A percentile compares a stretch with the other conserved stretches of the same genome.
These are phyloP conservation scores for Sparus aurata DNA, from an alignment of 2,797 vertebrate species.

Conservation along the genomic window DNA sequence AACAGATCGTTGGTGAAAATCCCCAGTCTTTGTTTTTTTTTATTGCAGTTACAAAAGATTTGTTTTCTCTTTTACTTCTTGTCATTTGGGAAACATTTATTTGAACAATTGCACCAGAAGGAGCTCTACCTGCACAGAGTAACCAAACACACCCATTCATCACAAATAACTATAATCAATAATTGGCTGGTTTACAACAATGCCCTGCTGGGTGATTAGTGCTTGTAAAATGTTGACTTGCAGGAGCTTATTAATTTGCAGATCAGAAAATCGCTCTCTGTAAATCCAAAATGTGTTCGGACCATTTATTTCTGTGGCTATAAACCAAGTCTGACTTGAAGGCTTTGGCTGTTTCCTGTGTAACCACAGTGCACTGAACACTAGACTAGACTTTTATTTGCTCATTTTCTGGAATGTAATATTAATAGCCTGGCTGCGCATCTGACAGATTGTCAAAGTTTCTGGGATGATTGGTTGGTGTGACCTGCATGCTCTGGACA, in stretches of 20 bases:
- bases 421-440: constrained; percentile 26
- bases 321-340: background rate
- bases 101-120: background rate
- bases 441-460: constrained; percentile 30
- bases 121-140: background rate
- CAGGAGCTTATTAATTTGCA: background rate
- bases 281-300: constrained; percentile 24
- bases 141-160: background rate
- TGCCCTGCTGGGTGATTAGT: background rate
- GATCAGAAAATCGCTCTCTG: background rate
- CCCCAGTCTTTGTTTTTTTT: background rate
- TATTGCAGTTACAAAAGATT: background rate
- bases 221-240: background rate
- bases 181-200: background rate
- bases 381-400: constrained; percentile 3
- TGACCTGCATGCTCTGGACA: constrained; percentile 32
- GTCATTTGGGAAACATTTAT: background rate
- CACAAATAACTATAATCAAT: background rate
- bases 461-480: constrained; percentile 14
- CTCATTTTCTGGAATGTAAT: constrained; percentile 3
- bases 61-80: background rate
- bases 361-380: constrained; percentile 14
- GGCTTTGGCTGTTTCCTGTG: constrained; percentile 2
- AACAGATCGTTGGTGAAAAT: background rate
- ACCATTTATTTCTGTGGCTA: background rate